These are phyloP conservation scores for Tenebrio molitor DNA, from an alignment of 1,140 invertebrate genomes.

Conservation along the genomic window DNA sequence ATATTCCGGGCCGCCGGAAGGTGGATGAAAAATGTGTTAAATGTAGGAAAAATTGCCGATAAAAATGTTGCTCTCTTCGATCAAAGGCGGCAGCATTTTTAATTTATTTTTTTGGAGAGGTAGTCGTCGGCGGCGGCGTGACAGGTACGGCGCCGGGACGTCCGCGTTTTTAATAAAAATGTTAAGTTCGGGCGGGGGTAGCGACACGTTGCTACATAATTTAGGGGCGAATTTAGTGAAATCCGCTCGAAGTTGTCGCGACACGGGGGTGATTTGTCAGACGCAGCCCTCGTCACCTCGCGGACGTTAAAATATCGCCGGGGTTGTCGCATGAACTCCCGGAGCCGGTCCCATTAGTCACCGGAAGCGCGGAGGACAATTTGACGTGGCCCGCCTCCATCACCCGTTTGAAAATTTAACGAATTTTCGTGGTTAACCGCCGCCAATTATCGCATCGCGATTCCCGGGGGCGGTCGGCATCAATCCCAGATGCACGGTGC, in stretches of 20 bases:
- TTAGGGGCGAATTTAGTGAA: slow-evolving; percentile 13
- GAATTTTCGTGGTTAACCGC: slow-evolving; percentile 4
- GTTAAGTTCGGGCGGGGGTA: background rate
- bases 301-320: slow-evolving; percentile 7
- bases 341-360: background rate
- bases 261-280: slow-evolving; percentile 17
- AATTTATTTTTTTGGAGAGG: too few species aligned
- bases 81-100: too few species aligned
- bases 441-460: slow-evolving; percentile 23
- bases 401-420: slow-evolving; percentile 12
- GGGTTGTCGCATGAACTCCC: slow-evolving; percentile 4
- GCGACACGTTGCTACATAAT: background rate
- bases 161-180: background rate
- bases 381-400: background rate
- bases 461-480: slow-evolving; percentile 6
- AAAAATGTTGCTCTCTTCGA: too few species aligned
- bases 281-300: background rate
- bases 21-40: too few species aligned
- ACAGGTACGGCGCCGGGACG: too few species aligned
- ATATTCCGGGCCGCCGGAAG: background rate
- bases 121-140: too few species aligned
- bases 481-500: too few species aligned
- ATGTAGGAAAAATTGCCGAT: too few species aligned
- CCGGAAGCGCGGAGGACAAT: background rate
- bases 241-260: slow-evolving; percentile 14